Evolutionary conservation across 1,140 invertebrate species (phyloP), one percentile per base, ranked within the genome.

Genomic region (Potamilus streckersoni): DNA sequence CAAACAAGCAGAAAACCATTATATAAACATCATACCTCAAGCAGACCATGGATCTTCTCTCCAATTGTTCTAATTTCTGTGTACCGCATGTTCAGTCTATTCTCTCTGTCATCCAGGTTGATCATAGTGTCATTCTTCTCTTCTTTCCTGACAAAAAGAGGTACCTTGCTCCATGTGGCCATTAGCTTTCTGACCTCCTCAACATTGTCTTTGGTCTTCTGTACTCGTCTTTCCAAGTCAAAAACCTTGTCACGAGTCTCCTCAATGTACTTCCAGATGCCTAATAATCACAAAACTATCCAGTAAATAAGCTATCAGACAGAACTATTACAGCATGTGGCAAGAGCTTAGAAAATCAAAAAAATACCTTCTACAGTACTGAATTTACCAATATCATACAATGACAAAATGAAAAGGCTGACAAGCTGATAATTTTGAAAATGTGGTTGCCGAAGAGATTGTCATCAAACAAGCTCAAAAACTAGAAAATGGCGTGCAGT

Each of bases 131-230:
- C 94, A 90, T 94, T 94, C 84, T 94, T 95, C 6, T 93, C 93
- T 86, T 97, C 96, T 83, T 89, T 89, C 65, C 96, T 91, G 89
- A 96, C 94, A 90, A 96, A 97, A 4, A 98, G 88, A 15, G 96
- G 95, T 59, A 92, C 92, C 78, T 93, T 93, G 19, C 93, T 93
- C 95, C 96, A 98, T 0, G 93, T 92, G 14, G 93, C 93, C 89
- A 97, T 93, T 16, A 95, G 92, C 17, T 91, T 91, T 85, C 93
- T 92, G 31, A 98, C 95, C 82, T 93, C 93, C 66, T 93, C 93
- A 0, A 97, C 91, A 90, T 98, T 98, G 49, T 92, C 91, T 91
- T 98, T 96, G n/a, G 95, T 93, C 79, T 94, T 93, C 85, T 94
- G 93, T 79, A 98, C 93, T 67, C 96, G 92, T 61, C 92, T 90